Evolutionary conservation across 2,888 invertebrate genomes (phyloP).

Genomic region (Platerodrilus igneus): DNA sequence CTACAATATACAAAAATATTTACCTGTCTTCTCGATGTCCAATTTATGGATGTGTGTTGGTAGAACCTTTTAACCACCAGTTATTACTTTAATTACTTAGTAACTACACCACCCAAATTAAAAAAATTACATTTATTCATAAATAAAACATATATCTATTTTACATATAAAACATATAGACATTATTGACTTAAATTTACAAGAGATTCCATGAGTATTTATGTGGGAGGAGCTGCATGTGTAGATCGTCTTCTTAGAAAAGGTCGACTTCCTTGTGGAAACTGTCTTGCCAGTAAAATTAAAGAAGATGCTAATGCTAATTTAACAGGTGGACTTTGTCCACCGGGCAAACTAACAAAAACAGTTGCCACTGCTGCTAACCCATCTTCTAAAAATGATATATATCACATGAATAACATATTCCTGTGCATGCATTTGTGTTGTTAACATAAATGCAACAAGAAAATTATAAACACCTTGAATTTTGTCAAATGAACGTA

Average conservation of each 20-base stretch:
- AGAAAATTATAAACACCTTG: no score
- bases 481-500: no score
- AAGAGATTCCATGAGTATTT: slow-evolving; percentile 29
- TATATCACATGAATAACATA: background rate
- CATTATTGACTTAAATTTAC: slow-evolving; percentile 30
- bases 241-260: slow-evolving; percentile 57
- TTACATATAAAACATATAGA: slow-evolving; percentile 41
- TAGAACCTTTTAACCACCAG: no score
- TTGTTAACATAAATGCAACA: no score
- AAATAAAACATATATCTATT: slow-evolving; percentile 39
- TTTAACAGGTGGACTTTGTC: slow-evolving; percentile 70
- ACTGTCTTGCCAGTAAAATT: slow-evolving; percentile 63
- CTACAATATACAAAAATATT: no score
- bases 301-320: slow-evolving; percentile 77
- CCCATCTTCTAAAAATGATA: slow-evolving; percentile 66
- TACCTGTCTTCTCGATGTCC: no score
- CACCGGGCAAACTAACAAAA: slow-evolving; percentile 85
- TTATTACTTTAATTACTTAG: background rate
- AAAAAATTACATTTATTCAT: slow-evolving; percentile 38
- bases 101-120: background rate
- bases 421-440: background rate
- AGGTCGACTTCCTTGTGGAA: slow-evolving; percentile 53
- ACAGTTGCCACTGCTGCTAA: slow-evolving; percentile 89
- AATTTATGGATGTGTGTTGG: no score
- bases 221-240: slow-evolving; percentile 49